Base-by-base conservation (phyloP, 2,797 vertebrate genomes). In the Liparis tanakae region DNA sequence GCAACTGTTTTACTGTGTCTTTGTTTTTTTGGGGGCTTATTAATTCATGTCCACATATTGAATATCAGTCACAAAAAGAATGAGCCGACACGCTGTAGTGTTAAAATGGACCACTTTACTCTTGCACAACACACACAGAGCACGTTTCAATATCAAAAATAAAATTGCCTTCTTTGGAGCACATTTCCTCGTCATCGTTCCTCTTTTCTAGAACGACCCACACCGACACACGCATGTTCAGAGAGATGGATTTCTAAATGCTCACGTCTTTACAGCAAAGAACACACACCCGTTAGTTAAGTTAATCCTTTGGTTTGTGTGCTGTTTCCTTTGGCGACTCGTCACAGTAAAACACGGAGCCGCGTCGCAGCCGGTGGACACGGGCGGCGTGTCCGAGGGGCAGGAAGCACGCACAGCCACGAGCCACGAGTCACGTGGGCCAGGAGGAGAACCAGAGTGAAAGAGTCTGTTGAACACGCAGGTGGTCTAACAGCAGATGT, bases 61-160 rank as follows among this genome's bases (percentile, higher is more conserved):
- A 30, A 13, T 4, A n/a, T 18, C 37, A 34, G 12, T 30, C 13
- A 55, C 13, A 41, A 63, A n/a, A 25, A 14, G 8, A 67, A 63
- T 22, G 69, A 1, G 15, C 15, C 22, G 62, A 82, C 48, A 67
- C 54, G 17, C 0, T 20, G 15, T 89, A 81, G 87, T 88, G 84
- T 93, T 94, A 91, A 93, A 94, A 92, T 79, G 74, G 90, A 90
- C 76, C 91, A 93, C 81, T 93, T 94, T 94, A 93, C 88, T 94
- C 86, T 89, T 88, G 63, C 91, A 93, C 91, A 90, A 85, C 79
- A 94, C 93, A 93, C 89, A 86, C 81, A 84, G 63, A 83, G 81
- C 81, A 93, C 89, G 93, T 85, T 81, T 85, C 71, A 88, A 91
- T 94, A 95, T 61, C 89, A 95, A 95, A 95, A 95, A 94, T 94